Percentiles rank a stretch among this genome's conserved stretches.
Conservation (phyloP, 37 sponge, comb jelly and placozoan genomes). For the Aphrocallistes beatrix region DNA sequence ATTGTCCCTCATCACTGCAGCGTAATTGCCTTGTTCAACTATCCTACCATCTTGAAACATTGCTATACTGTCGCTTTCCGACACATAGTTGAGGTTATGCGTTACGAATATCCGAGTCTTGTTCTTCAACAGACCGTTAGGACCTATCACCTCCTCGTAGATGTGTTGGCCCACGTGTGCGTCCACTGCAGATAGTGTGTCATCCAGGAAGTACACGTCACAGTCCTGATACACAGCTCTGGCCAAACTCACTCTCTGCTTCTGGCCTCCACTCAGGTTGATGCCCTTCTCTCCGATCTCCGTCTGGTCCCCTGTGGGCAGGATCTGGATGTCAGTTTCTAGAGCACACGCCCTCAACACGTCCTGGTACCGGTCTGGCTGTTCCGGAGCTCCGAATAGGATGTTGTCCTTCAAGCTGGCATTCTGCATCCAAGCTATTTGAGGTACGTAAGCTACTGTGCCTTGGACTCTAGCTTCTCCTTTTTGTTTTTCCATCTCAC, state of each 20-base stretch:
- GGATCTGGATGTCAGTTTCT: conserved; percentile 77
- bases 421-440: conserved; percentile 96
- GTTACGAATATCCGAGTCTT: conserved; percentile 84
- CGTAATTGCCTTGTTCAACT: conserved; percentile 70
- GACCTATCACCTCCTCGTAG: conserved; percentile 93
- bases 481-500: conserved; percentile 84
- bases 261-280: conserved; percentile 99
- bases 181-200: conserved; percentile 95
- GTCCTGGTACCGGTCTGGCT: conserved; percentile 38
- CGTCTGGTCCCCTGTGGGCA: conserved; percentile 90
- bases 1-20: conserved; percentile 62
- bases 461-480: conserved; percentile 79
- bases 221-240: conserved; percentile 89
- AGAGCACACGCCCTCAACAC: conserved; percentile 74
- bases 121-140: conserved; percentile 73
- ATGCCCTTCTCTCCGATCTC: conserved; percentile 99
- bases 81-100: conserved; percentile 74
- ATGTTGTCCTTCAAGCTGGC: conserved; percentile 84
- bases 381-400: conserved; percentile 57
- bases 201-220: conserved; percentile 86
- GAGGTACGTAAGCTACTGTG: conserved; percentile 82
- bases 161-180: conserved; percentile 98
- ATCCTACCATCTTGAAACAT: conserved; percentile 66
- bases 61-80: conserved; percentile 77
- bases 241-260: conserved; percentile 94